Percentiles rank a stretch among this genome's conserved stretches.
phyloP scores from a whole-genome alignment of 2,113 vertebrate species.

The Halcyon malimbica region DNA sequence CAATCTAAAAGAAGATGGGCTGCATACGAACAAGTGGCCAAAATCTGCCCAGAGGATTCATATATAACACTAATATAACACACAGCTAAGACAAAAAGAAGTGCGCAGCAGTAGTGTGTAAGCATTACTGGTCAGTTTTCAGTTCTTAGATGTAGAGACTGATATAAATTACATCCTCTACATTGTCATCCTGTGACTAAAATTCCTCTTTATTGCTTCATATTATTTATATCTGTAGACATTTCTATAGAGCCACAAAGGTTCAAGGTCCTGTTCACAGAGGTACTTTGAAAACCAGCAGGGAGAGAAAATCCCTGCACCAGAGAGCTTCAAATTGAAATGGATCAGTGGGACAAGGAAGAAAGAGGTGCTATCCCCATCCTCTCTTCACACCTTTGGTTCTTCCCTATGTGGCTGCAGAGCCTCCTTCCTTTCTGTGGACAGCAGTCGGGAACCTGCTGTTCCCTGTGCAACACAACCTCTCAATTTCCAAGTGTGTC shows the following conservation, averaged over 20 bases:
- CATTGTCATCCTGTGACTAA: not conserved
- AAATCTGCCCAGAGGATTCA: not conserved
- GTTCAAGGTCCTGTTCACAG: not conserved
- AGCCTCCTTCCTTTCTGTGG: not conserved
- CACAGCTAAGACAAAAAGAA: not conserved
- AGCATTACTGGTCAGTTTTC: not conserved
- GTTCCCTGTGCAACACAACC: rapidly evolving
- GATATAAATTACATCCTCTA: not conserved
- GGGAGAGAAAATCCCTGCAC: not conserved
- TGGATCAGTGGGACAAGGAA: not conserved
- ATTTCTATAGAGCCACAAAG: not conserved
- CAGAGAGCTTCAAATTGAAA: not conserved
- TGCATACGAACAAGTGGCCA: not conserved
- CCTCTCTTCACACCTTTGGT: not conserved
- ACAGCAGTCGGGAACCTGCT: not conserved
- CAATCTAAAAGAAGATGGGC: not conserved
- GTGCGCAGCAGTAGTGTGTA: not conserved
- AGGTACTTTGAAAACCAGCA: not conserved
- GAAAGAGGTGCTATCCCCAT: too few relatives aligned
- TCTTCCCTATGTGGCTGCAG: not conserved
- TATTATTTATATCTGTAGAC: not conserved
- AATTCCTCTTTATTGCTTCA: not conserved
- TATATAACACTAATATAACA: rapidly evolving
- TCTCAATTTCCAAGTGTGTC: not conserved
- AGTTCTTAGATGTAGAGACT: not conserved